Conservation (phyloP, 2,797 vertebrate genomes). For the Macropodus opercularis region DNA sequence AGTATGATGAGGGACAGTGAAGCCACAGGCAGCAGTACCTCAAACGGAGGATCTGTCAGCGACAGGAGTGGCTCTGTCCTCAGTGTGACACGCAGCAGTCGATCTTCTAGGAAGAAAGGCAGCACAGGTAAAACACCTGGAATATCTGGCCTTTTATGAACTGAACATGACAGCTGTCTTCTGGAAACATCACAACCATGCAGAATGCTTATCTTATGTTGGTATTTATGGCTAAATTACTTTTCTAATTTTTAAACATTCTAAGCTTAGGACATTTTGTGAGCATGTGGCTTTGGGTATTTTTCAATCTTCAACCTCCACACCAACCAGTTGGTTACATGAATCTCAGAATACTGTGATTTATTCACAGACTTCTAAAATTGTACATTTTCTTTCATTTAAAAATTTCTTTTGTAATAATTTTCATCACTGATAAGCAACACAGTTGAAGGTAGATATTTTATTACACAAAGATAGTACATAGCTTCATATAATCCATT, state of each 20-base stretch:
- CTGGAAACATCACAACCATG: slow-evolving; percentile 5
- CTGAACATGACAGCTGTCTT: slow-evolving; percentile 8
- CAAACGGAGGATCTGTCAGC: slow-evolving; percentile 91
- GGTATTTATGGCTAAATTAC: neutral
- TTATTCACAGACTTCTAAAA: too few species aligned
- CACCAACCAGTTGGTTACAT: neutral
- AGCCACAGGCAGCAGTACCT: slow-evolving; percentile 89
- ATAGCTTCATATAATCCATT: neutral
- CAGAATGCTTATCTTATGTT: slow-evolving; percentile 2
- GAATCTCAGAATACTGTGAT: neutral
- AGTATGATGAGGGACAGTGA: slow-evolving; percentile 96
- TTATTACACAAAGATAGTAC: neutral
- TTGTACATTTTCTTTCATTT: too few species aligned
- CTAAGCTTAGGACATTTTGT: neutral
- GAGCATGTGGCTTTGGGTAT: neutral
- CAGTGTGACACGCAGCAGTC: slow-evolving; percentile 81
- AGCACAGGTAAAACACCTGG: slow-evolving; percentile 82
- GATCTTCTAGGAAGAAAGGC: slow-evolving; percentile 86
- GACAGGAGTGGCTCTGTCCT: slow-evolving; percentile 87
- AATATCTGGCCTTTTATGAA: slow-evolving; percentile 15
- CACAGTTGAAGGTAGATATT: neutral
- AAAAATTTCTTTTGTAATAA: neutral
- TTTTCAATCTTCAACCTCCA: neutral
- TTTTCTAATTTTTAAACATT: neutral
- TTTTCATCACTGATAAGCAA: slow-evolving; percentile 8